Conservation (phyloP, 1,140 invertebrate genomes). For the Pygmarrhopalites habei region DNA sequence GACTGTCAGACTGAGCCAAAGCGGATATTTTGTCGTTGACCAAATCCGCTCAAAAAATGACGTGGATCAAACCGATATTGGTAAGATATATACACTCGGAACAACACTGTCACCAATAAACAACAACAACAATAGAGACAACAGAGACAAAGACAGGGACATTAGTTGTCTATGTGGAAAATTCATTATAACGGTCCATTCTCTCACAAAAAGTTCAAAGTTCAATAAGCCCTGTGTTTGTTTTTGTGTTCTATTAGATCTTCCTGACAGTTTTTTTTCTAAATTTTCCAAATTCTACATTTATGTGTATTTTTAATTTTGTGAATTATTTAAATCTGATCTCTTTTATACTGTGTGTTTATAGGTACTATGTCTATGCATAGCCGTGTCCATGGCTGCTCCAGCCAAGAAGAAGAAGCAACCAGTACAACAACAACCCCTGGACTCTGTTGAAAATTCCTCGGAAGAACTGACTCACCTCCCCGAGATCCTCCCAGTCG, state of each 20-base stretch:
- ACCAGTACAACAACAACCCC: not conserved
- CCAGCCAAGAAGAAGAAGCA: constrained; percentile 5
- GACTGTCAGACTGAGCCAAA: no score
- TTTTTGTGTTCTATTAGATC: no score
- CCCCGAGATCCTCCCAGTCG: constrained; percentile 7
- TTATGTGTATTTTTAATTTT: no score
- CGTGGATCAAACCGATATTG: constrained; percentile 9
- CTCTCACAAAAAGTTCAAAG: no score
- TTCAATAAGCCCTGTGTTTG: no score
- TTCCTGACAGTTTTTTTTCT: no score
- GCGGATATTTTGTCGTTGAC: no score
- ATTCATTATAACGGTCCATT: no score
- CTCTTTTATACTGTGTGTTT: not conserved
- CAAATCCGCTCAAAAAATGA: not conserved
- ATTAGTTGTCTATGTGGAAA: not conserved
- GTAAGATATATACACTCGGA: constrained; percentile 1
- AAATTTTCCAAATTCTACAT: no score
- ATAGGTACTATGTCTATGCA: not conserved
- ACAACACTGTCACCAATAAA: no score
- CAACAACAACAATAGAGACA: no score
- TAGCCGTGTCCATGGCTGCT: not conserved
- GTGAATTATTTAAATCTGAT: no score
- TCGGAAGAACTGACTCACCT: constrained; percentile 5
- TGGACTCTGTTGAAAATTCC: constrained; percentile 3
- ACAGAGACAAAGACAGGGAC: not conserved